Conservation (phyloP, 2,888 invertebrate genomes). For the Lumbricus terrestris region DNA sequence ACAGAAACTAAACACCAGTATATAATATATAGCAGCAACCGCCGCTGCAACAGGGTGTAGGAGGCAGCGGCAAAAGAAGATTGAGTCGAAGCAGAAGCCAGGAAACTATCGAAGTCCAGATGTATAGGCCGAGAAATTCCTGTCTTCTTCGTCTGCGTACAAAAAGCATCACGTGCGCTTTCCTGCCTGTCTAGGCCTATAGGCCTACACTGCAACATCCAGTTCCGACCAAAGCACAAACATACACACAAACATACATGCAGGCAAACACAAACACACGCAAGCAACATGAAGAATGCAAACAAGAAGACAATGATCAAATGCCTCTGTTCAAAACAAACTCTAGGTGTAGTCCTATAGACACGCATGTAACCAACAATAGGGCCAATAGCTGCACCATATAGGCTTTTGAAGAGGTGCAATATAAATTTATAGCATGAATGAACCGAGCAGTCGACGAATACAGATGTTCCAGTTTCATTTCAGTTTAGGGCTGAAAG, state of each 20-base stretch:
- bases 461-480: too few species aligned
- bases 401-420: too few species aligned
- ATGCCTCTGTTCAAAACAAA: not conserved
- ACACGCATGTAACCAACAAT: too few species aligned
- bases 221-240: not conserved
- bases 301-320: not conserved
- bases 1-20: not conserved
- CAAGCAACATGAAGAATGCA: not conserved
- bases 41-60: not conserved
- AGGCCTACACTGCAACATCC: not conserved
- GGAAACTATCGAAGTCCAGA: not conserved
- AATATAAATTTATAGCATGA: too few species aligned
- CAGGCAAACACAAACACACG: not conserved
- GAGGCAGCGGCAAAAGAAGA: not conserved
- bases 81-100: not conserved
- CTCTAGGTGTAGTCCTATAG: too few species aligned
- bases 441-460: too few species aligned
- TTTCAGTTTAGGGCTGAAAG: too few species aligned
- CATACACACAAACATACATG: not conserved
- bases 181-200: not conserved
- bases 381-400: too few species aligned
- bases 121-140: not conserved
- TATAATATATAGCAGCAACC: not conserved
- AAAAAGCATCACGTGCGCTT: not conserved
- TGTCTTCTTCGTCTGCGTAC: not conserved